phyloP scores from a whole-genome alignment of 1,140 invertebrate genomes.

The Apis cerana region DNA sequence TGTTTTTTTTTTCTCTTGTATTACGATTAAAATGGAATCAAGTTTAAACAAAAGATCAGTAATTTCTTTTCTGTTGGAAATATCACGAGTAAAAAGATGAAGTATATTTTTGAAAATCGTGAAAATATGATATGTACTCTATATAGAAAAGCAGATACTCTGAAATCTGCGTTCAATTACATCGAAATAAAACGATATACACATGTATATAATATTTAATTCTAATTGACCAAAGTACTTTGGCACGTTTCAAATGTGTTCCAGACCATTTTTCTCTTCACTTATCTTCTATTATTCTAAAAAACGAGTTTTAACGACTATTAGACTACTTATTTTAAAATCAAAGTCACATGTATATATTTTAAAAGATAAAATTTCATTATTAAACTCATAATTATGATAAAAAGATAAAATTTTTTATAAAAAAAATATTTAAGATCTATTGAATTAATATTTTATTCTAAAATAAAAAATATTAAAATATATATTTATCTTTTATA shows the following conservation, averaged over 20 bases:
- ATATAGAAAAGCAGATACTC: conserved; percentile 8
- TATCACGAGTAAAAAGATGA: conserved; percentile 24
- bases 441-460: too few species aligned
- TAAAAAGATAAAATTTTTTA: not conserved
- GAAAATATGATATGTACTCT: conserved; percentile 42
- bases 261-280: conserved; percentile 76
- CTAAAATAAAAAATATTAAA: not conserved
- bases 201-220: conserved; percentile 1
- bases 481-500: not conserved
- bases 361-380: conserved; percentile 22
- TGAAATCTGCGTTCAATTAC: conserved; percentile 12
- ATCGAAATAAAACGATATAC: conserved; percentile 25
- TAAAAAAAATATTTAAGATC: not conserved
- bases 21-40: not conserved
- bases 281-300: conserved; percentile 56
- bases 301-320: conserved; percentile 28
- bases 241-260: conserved; percentile 74
- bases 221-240: conserved; percentile 64
- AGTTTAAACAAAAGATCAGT: not conserved
- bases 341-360: conserved; percentile 31
- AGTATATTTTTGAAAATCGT: conserved; percentile 17
- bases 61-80: not conserved
- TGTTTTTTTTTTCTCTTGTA: not conserved
- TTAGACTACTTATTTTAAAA: conserved; percentile 2
- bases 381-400: not conserved